Evolutionary conservation across 1,140 invertebrate genomes (phyloP).

Genomic region (Rhagoletis zephyria): DNA sequence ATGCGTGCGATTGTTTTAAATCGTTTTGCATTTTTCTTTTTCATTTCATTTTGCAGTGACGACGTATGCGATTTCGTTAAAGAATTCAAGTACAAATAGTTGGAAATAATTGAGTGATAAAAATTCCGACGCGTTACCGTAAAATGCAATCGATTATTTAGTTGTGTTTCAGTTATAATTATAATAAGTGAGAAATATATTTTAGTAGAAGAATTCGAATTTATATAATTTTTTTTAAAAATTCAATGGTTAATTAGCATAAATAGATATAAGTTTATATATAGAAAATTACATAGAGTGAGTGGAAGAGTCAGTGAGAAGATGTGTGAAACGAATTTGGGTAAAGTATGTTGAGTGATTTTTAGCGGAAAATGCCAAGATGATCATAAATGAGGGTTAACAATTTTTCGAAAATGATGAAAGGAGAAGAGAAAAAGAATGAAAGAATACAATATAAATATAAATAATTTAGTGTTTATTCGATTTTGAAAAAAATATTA

Average conservation of each 20-base stretch:
- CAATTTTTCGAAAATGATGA: slow-evolving; percentile 45
- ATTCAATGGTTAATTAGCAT: neutral
- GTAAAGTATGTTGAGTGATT: slow-evolving; percentile 30
- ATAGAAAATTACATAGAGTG: slow-evolving; percentile 34
- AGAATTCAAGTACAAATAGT: neutral
- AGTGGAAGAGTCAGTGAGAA: neutral
- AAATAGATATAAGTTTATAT: slow-evolving; percentile 10
- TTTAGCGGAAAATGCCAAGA: slow-evolving; percentile 10
- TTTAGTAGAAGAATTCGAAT: neutral
- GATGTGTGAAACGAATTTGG: slow-evolving; percentile 31
- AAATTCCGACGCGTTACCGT: slow-evolving; percentile 61
- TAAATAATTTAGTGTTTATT: slow-evolving; percentile 68
- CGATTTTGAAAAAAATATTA: slow-evolving; percentile 10
- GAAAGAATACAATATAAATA: slow-evolving; percentile 73
- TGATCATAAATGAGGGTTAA: slow-evolving; percentile 28
- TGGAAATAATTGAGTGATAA: slow-evolving; percentile 55
- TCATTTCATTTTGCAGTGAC: slow-evolving; percentile 56
- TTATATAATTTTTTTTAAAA: slow-evolving; percentile 2
- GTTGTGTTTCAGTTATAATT: neutral
- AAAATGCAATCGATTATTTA: slow-evolving; percentile 68
- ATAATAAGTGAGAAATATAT: slow-evolving; percentile 13
- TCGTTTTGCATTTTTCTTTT: slow-evolving; percentile 73
- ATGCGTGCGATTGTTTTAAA: slow-evolving; percentile 73
- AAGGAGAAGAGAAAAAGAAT: slow-evolving; percentile 72
- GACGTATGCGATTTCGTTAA: neutral